Conservation (phyloP, 2,113 vertebrate species). For the Cryptoleucopteryx plumbea region DNA sequence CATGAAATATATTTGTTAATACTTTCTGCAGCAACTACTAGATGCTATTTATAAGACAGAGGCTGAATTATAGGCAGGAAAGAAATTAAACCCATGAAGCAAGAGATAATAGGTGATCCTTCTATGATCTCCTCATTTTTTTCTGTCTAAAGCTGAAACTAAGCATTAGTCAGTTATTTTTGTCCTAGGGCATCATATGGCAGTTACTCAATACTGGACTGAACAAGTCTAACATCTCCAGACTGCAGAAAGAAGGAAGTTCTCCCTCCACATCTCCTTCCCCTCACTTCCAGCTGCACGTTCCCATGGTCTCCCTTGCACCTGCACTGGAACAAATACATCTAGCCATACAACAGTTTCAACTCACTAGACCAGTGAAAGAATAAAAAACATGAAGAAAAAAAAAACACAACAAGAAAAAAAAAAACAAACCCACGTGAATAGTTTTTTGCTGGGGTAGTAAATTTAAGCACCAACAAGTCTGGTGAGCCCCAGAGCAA, state of each 20-base stretch:
- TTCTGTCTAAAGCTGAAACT: not conserved
- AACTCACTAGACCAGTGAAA: not conserved
- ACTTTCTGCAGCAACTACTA: not conserved
- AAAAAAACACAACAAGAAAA: not conserved
- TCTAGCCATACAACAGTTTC: not conserved
- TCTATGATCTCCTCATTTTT: not conserved
- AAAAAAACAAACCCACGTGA: not conserved
- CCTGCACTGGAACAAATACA: not conserved
- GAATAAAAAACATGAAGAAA: not conserved
- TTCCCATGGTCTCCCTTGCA: not conserved
- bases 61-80: not conserved
- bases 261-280: not conserved
- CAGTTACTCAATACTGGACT: not conserved
- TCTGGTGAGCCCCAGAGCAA: not conserved
- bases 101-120: not conserved
- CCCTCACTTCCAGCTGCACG: not conserved
- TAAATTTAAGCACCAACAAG: not conserved
- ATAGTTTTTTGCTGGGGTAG: not conserved
- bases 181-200: not conserved
- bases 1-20: not conserved
- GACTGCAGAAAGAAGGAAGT: not conserved
- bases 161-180: conserved; percentile 14
- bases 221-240: not conserved
- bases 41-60: not conserved
- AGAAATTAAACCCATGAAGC: not conserved